phyloP scores from a whole-genome alignment of 2,113 vertebrate genomes.

The Syngnathus scovelli region DNA sequence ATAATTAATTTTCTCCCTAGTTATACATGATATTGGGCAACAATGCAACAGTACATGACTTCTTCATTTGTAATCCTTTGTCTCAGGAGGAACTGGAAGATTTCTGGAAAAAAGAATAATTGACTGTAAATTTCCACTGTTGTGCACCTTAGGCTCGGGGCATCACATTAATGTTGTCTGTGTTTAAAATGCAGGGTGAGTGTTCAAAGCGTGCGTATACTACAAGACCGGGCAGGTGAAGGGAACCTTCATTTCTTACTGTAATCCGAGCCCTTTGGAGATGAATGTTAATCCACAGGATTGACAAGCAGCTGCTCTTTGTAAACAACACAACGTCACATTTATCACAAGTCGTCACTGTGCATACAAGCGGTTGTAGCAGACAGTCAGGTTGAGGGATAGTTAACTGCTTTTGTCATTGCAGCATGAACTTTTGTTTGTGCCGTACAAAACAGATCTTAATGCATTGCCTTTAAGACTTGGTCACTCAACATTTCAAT shows the following conservation, averaged over 20 bases:
- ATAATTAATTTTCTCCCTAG: neutral
- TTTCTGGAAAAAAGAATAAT: constrained; percentile 10
- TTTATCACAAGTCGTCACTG: constrained; percentile 17
- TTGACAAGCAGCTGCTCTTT: constrained; percentile 25
- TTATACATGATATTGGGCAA: neutral
- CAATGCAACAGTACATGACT: constrained; percentile 8
- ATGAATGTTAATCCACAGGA: constrained; percentile 24
- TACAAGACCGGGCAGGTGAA: constrained; percentile 44
- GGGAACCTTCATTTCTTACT: constrained; percentile 13
- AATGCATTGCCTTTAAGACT: neutral
- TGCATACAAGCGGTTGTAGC: neutral
- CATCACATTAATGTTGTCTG: constrained; percentile 10
- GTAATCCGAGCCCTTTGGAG: constrained; percentile 21
- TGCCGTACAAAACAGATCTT: neutral
- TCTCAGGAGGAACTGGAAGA: constrained; percentile 17
- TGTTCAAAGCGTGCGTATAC: constrained; percentile 14
- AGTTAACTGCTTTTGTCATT: neutral
- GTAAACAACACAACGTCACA: constrained; percentile 23
- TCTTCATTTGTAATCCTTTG: neutral
- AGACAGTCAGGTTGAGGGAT: neutral
- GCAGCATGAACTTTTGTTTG: neutral
- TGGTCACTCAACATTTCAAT: neutral
- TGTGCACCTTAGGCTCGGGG: neutral
- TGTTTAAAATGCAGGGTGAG: constrained; percentile 19
- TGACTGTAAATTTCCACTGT: constrained; percentile 14